Evolutionary conservation across 1,140 invertebrate genomes (phyloP).

Genomic region (Rhopalosiphum padi): DNA sequence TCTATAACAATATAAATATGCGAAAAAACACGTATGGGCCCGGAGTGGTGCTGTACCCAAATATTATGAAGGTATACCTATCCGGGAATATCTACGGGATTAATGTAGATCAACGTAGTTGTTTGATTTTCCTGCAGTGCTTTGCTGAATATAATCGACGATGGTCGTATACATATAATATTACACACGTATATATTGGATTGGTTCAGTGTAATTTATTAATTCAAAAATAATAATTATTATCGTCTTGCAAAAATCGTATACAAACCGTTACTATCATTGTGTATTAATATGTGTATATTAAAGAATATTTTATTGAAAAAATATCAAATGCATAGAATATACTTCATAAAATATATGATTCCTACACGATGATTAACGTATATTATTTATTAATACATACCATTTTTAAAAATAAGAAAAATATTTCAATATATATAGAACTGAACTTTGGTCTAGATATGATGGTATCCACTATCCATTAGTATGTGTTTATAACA

Average conservation of each 20-base stretch:
- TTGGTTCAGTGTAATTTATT: neutral
- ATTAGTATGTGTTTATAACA: neutral
- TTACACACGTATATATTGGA: neutral
- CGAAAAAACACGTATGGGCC: neutral
- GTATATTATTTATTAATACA: too few species aligned
- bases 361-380: too few species aligned
- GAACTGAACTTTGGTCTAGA: neutral
- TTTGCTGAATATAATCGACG: neutral
- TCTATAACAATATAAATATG: slow-evolving; percentile 2
- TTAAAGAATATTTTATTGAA: neutral
- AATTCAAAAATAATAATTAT: neutral
- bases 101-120: neutral
- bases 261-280: too few species aligned
- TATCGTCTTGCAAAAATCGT: too few species aligned
- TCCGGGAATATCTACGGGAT: neutral
- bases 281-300: too few species aligned
- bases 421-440: neutral
- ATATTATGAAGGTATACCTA: neutral
- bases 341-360: neutral
- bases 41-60: neutral
- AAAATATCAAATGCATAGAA: too few species aligned
- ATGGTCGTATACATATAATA: neutral
- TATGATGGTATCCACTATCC: too few species aligned
- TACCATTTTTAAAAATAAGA: neutral
- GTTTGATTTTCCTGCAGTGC: neutral